A percentile compares a stretch with the other conserved stretches of the same genome.
Conservation (phyloP, 2,888 invertebrate genomes). For the Nasonia oneida region DNA sequence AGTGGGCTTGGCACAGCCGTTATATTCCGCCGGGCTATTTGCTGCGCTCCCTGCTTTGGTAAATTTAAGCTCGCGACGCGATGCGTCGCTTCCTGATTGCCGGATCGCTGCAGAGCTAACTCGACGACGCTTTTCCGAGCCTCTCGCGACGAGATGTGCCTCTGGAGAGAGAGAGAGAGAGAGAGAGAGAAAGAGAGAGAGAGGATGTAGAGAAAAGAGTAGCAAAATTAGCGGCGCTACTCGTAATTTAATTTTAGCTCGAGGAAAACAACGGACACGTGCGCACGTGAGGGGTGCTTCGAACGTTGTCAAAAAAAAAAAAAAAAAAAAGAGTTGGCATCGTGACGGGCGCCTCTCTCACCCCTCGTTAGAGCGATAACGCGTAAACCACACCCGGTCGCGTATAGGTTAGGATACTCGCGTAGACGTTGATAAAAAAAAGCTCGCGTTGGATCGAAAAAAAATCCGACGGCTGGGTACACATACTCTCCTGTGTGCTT, state of each 20-base stretch:
- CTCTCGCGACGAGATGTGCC: not conserved
- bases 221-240: no score
- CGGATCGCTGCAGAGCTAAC: not conserved
- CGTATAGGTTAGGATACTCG: not conserved
- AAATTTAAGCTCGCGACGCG: conserved; percentile 22
- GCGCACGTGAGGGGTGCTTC: not conserved
- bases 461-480: not conserved
- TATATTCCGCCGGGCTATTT: conserved; percentile 37
- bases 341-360: not conserved
- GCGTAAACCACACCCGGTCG: not conserved
- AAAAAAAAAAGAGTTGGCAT: no score
- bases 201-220: no score
- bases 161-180: no score
- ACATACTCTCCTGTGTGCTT: not conserved
- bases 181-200: no score
- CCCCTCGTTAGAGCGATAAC: conserved; percentile 1
- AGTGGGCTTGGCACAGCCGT: not conserved
- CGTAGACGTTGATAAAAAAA: not conserved
- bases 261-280: not conserved
- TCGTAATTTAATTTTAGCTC: not conserved
- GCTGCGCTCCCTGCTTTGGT: conserved; percentile 37
- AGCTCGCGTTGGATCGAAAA: conserved; percentile 19
- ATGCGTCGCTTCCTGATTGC: not conserved
- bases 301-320: not conserved
- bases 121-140: not conserved